Percentiles rank a stretch among this genome's conserved stretches.
Conservation (phyloP, 23 tunicate genomes). For the Botrylloides violaceus region DNA sequence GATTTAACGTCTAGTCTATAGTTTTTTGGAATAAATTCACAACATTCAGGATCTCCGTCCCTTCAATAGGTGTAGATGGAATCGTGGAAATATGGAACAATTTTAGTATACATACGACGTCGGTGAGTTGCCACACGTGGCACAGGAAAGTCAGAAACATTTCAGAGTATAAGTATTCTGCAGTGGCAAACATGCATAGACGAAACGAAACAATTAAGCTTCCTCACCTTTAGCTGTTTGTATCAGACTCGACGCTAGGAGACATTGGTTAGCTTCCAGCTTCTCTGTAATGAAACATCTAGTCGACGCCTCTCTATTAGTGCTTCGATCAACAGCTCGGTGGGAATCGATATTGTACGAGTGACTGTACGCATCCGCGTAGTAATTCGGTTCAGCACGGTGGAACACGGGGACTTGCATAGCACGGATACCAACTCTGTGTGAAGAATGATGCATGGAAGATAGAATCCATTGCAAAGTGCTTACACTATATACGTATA, state of each 20-base stretch:
- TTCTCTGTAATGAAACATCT: constrained; percentile 49
- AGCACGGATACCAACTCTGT: constrained; percentile 57
- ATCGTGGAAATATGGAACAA: too few species aligned
- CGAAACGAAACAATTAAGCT: too few species aligned
- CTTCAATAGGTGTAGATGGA: too few species aligned
- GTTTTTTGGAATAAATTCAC: too few species aligned
- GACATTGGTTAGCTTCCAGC: constrained; percentile 48
- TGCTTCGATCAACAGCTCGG: not conserved
- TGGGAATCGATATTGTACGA: not conserved
- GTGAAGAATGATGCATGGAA: not conserved
- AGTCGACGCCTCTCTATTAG: constrained; percentile 7
- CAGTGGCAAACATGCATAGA: too few species aligned
- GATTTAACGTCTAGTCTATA: too few species aligned
- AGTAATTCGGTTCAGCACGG: constrained; percentile 17
- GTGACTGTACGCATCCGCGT: constrained; percentile 4
- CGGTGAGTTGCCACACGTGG: too few species aligned
- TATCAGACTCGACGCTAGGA: constrained; percentile 37
- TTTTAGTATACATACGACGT: too few species aligned
- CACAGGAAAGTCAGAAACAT: too few species aligned
- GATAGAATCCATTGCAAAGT: not conserved
- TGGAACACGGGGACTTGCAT: constrained; percentile 51
- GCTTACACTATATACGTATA: not conserved
- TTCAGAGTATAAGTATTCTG: too few species aligned
- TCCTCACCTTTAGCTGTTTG: constrained; percentile 76
- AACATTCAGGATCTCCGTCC: too few species aligned